Evolutionary conservation across 2,888 invertebrate genomes (phyloP).

Genomic region (Coenonympha glycerion): DNA sequence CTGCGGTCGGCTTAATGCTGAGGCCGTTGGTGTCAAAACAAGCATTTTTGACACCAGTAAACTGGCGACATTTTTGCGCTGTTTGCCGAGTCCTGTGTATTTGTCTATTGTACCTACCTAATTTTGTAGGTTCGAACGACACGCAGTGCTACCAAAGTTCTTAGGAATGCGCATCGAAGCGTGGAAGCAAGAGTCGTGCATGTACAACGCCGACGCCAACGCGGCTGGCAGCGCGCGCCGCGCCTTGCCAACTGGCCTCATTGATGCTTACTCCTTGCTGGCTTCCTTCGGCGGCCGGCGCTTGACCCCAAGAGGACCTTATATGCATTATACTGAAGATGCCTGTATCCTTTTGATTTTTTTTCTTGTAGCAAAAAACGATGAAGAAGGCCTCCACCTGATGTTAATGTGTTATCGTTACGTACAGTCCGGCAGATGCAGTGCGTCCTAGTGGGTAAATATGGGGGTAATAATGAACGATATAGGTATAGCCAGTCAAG

Average conservation of each 20-base stretch:
- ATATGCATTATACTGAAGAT: slow-evolving; percentile 93
- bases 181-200: slow-evolving; percentile 88
- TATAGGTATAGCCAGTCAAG: no score
- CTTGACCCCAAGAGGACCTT: slow-evolving; percentile 79
- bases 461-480: no score
- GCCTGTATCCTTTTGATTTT: slow-evolving; percentile 87
- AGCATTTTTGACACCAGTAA: background rate
- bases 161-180: slow-evolving; percentile 91
- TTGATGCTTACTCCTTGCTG: slow-evolving; percentile 89
- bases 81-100: background rate
- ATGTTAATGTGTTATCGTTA: no score
- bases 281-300: slow-evolving; percentile 94
- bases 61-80: background rate
- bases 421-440: no score
- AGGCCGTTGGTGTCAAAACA: no score
- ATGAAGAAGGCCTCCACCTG: no score
- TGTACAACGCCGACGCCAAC: slow-evolving; percentile 92
- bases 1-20: no score
- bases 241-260: slow-evolving; percentile 84
- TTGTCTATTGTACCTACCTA: background rate
- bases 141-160: slow-evolving; percentile 95
- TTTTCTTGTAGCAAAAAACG: background rate
- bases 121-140: slow-evolving; percentile 91
- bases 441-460: no score
- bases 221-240: slow-evolving; percentile 92